Base-by-base conservation (phyloP, 2,888 invertebrate species). In the Maniola hyperantus region DNA sequence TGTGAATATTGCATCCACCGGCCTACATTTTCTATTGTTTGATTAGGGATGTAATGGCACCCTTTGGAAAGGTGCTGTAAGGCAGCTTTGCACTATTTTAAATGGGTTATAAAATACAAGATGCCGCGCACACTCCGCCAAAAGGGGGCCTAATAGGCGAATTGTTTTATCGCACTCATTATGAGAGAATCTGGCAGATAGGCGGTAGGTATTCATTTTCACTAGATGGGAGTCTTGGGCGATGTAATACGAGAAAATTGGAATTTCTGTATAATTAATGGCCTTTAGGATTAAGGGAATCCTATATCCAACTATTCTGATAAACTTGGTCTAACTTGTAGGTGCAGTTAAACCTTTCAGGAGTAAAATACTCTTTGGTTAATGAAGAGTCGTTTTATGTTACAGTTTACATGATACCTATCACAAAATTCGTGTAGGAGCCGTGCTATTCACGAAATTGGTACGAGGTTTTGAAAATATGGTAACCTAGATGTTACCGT, bases 131-230 rank as follows among this genome's bases (percentile, higher is more conserved):
- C 59, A 59, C 59, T 46, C 39, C 11, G 11, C 51, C 34, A 15
- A 55, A 11, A 18, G 60, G 50, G 39, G 62, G 13, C 73, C 77
- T 86, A 86, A 87, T 79, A 82, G 80, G 74, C 66, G 77, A 75
- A 84, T 88, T 90, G 90, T 89, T 90, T 89, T 91, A 91, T 89
- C 75, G 85, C 79, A 76, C 83, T 89, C 90, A 88, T 90, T 89
- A 89, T 84, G 82, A 77, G 76, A 73, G 79, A 79, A 82, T 83
- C 82, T 81, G 59, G 72, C 73, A 67, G 72, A 70, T 77, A 78
- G 54, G 78, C 73, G 73, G 77, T 82, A 73, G 73, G 77, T 82
- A 85, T 85, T 84, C 81, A 84, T 85, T 84, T 81, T 73, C 75
- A 71, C 72, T 66, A 74, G 72, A 70, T 72, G 71, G 70, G 34